Percentiles rank a stretch among this genome's conserved stretches.
Evolutionary conservation across 2,888 invertebrate species (phyloP).

Genomic region (Nematopogon swammerdamellus): DNA sequence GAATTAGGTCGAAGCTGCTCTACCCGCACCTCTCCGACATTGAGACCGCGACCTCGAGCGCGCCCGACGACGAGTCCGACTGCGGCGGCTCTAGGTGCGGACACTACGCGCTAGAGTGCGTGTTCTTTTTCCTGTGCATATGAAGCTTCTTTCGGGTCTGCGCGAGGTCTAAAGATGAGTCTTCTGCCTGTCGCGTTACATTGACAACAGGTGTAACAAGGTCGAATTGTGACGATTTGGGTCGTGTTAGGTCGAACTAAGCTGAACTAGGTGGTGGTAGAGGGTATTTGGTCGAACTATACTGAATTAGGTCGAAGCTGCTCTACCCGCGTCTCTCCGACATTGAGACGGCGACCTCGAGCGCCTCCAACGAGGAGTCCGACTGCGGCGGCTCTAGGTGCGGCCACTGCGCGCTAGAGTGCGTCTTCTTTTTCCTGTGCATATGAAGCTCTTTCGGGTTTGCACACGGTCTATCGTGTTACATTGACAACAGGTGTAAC

Average conservation of each 20-base stretch:
- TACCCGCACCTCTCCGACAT: slow-evolving; percentile 77
- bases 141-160: too few species aligned
- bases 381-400: slow-evolving; percentile 53
- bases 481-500: too few species aligned
- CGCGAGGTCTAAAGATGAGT: too few species aligned
- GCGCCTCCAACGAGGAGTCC: slow-evolving; percentile 41
- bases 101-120: slow-evolving; percentile 45
- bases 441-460: slow-evolving; percentile 28
- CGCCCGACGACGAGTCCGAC: slow-evolving; percentile 46
- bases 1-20: too few species aligned
- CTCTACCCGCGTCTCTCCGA: slow-evolving; percentile 78
- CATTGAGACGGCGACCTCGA: slow-evolving; percentile 60
- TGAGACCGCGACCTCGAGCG: slow-evolving; percentile 62
- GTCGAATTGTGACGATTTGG: too few species aligned
- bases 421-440: slow-evolving; percentile 48
- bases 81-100: slow-evolving; percentile 54
- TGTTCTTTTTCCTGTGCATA: slow-evolving; percentile 49
- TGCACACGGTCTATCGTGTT: too few species aligned
- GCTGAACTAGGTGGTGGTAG: too few species aligned
- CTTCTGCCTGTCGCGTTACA: too few species aligned
- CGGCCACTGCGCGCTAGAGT: slow-evolving; percentile 46
- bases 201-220: too few species aligned
- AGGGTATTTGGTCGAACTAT: too few species aligned
- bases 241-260: too few species aligned
- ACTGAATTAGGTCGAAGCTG: too few species aligned